Evolutionary conservation across 2,797 vertebrate species (phyloP).

Genomic region (Podarcis lilfordi): DNA sequence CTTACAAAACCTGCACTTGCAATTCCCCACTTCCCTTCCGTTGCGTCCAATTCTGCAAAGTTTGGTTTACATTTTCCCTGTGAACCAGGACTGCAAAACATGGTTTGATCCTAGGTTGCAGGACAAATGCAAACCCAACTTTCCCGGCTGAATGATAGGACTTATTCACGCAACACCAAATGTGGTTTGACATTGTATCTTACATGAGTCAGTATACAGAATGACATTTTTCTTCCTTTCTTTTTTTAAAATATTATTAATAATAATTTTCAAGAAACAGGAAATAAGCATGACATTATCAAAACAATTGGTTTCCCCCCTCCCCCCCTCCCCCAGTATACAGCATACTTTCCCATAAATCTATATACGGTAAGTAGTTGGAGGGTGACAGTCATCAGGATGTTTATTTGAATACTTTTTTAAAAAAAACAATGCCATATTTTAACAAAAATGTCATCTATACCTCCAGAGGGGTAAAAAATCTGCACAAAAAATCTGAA

Average conservation of each 20-base stretch:
- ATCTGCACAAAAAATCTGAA: background rate
- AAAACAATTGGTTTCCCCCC: no score
- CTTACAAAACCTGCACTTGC: background rate
- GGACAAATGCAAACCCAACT: background rate
- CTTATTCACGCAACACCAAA: background rate
- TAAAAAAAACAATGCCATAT: no score
- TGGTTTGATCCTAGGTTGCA: background rate
- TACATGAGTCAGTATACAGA: background rate
- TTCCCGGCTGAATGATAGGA: background rate
- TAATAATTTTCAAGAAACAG: no score
- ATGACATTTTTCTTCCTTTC: background rate
- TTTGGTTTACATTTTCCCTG: background rate
- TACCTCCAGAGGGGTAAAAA: background rate
- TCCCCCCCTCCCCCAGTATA: no score
- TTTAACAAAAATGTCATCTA: background rate
- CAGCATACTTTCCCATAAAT: no score
- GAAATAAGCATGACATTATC: no score
- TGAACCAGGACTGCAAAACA: background rate
- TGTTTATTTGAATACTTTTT: no score
- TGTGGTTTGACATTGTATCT: background rate
- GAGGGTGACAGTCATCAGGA: no score
- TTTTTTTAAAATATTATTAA: no score
- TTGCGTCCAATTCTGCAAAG: background rate
- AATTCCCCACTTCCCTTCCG: background rate
- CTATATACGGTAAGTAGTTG: no score